Conservation (phyloP, 2,797 vertebrate species). For the Gobio occitaniae region DNA sequence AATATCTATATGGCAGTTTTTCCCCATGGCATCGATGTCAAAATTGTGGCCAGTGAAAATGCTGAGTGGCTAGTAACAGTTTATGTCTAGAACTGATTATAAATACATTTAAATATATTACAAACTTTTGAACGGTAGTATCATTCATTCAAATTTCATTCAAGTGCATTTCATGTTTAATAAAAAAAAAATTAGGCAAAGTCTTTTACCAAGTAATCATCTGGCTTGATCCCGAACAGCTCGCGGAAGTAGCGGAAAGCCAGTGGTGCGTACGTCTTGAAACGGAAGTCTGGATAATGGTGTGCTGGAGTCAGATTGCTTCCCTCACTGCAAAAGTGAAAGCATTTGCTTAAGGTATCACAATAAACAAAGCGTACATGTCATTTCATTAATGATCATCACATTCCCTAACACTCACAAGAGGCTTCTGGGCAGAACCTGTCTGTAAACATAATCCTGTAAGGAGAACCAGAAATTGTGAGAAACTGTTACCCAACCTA, state of each 20-base stretch:
- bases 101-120: background rate
- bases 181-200: background rate
- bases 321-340: constrained; percentile 84
- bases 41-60: too few species aligned
- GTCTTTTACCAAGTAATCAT: constrained; percentile 93
- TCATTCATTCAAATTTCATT: background rate
- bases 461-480: constrained; percentile 35
- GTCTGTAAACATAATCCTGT: constrained; percentile 31
- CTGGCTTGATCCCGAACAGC: constrained; percentile 97
- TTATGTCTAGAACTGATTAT: too few species aligned
- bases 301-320: constrained; percentile 98
- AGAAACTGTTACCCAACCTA: constrained; percentile 49
- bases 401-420: background rate
- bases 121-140: background rate
- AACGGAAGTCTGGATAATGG: constrained; percentile 97
- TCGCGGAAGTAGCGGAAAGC: constrained; percentile 99
- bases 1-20: too few species aligned
- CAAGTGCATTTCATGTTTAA: background rate
- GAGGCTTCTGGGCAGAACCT: constrained; percentile 1
- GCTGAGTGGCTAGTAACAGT: too few species aligned
- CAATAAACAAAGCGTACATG: constrained; percentile 49
- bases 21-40: too few species aligned
- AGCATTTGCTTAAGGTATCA: constrained; percentile 29
- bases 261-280: constrained; percentile 96
- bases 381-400: background rate